Evolutionary conservation across 2,113 vertebrate genomes (phyloP).

Genomic region (Onychostoma macrolepis): DNA sequence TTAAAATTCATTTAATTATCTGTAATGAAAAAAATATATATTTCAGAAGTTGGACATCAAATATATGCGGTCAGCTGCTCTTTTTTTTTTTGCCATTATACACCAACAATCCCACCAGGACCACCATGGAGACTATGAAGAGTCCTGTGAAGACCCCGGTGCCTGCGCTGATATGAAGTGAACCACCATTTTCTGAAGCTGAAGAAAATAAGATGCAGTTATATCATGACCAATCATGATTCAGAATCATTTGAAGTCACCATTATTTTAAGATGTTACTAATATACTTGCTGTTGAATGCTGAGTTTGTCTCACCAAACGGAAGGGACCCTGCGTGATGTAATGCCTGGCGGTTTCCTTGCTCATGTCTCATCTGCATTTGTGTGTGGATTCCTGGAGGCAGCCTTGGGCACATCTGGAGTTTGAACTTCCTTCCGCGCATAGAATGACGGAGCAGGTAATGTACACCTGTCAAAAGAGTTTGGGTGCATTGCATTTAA

Average conservation of each 20-base stretch:
- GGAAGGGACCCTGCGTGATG: constrained; percentile 63
- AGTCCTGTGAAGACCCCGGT: constrained; percentile 46
- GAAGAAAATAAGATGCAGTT: background rate
- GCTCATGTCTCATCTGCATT: constrained; percentile 31
- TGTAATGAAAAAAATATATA: no score
- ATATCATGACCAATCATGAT: no score
- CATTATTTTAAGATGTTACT: background rate
- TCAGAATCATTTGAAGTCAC: no score
- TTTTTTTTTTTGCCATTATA: background rate
- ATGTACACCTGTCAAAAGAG: constrained; percentile 50
- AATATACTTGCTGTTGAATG: no score
- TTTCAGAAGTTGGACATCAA: background rate
- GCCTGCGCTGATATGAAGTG: constrained; percentile 44
- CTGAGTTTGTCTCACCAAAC: background rate
- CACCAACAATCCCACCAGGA: constrained; percentile 34
- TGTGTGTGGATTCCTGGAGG: background rate
- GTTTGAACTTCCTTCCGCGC: constrained; percentile 42
- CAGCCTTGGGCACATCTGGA: constrained; percentile 56
- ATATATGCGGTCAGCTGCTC: background rate
- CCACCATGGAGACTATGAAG: constrained; percentile 50
- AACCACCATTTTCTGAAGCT: background rate
- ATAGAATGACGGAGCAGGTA: constrained; percentile 59
- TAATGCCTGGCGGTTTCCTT: constrained; percentile 29
- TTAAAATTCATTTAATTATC: background rate
- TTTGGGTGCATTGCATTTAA: background rate